These are phyloP conservation scores for Cepaea hortensis DNA, from an alignment of 2,888 invertebrate species.

Conservation along the genomic window DNA sequence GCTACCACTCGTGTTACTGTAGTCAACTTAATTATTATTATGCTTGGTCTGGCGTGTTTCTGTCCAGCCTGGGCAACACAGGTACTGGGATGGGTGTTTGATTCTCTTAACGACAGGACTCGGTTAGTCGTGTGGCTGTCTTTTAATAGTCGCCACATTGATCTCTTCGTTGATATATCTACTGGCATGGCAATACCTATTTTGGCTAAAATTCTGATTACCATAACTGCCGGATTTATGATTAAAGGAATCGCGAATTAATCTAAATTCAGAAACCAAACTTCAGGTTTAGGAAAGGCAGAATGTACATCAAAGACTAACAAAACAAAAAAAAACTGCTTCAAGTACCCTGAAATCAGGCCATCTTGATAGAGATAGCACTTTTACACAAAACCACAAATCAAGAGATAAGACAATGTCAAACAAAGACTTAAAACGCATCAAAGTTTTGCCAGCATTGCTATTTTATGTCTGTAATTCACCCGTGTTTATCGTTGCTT, in stretches of 20 bases:
- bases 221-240: background rate
- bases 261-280: background rate
- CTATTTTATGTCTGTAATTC: background rate
- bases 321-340: background rate
- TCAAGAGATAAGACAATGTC: background rate
- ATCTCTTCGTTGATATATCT: background rate
- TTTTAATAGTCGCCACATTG: background rate
- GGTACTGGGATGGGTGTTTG: background rate
- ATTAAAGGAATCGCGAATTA: background rate
- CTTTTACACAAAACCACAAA: background rate
- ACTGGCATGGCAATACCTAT: background rate
- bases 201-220: background rate
- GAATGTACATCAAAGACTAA: background rate
- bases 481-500: background rate
- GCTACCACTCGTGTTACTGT: background rate
- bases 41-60: conserved; percentile 2
- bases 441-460: background rate
- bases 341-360: background rate
- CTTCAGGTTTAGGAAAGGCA: background rate
- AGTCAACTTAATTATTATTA: background rate
- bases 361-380: no score
- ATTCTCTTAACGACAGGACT: background rate
- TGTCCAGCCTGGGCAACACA: background rate
- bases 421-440: background rate
- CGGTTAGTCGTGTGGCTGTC: background rate